Evolutionary conservation across 2,113 vertebrate species (phyloP), one percentile per base, ranked within the genome.

Genomic region (Silurus glanis): DNA sequence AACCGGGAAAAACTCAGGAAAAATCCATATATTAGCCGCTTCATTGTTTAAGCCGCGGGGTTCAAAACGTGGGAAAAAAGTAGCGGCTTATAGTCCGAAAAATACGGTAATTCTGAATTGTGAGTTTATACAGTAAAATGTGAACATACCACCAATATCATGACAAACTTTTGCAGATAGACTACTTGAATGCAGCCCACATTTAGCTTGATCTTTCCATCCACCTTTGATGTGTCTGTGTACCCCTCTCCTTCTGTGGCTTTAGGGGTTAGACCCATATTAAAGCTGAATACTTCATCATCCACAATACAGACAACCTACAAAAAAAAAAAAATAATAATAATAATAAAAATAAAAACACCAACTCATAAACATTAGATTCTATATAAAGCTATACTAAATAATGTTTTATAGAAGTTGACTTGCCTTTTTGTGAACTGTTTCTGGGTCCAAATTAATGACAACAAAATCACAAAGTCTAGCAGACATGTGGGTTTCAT

Each of bases 161-260:
- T 96, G 87, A 97, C 92, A 91, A 99, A 99, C 84, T 96, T 96
- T 92, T 99, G 97, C 23, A 99, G 93, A 88, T 99, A 99, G 74
- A 99, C 94, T 86, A 99, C 96, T 83, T 96, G 97, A 91, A 99
- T 95, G 91, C 98, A 99, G 90, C 98, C 97, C 86, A 99, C 96
- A 81, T 94, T 97, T 69, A 99, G 94, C 89, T 94, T 96, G 81
- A 99, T 92, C 83, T 89, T 93, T 59, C 97, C 96, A 28, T 99
- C 98, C 0, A 96, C 96, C 69, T 92, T 96, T 61, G 96, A 96
- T 86, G 96, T 96, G 83, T 99, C 96, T 0, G 91, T 12, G 1
- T 99, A 99, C 0, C 95, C 94, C 0, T 93, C 89, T 2, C 96
- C 98, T 66, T 96, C 95, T 0, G 97, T 99, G 83, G 97, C 96